phyloP scores from a whole-genome alignment of 2,888 invertebrate genomes.

The Zaprionus obscuricornis region DNA sequence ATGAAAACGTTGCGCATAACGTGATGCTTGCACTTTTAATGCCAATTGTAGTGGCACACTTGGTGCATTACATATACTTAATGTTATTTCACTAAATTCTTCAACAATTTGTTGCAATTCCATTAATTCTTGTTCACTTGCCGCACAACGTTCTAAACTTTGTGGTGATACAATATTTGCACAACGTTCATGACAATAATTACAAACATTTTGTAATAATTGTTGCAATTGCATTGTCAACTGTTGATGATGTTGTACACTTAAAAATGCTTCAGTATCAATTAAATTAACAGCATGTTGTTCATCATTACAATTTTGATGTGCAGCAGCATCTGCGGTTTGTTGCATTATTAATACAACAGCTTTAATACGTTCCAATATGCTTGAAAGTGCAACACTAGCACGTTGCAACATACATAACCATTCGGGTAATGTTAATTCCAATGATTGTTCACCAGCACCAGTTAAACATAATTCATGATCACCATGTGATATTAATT shows the following conservation, averaged over 20 bases:
- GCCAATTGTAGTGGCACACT: slow-evolving; percentile 91
- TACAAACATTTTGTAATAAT: slow-evolving; percentile 92
- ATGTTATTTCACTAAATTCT: slow-evolving; percentile 90
- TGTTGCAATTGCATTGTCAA: slow-evolving; percentile 90
- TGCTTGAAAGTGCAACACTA: slow-evolving; percentile 87
- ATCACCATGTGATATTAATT: slow-evolving; percentile 86
- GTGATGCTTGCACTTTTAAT: slow-evolving; percentile 93
- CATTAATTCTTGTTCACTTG: slow-evolving; percentile 90
- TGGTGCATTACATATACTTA: slow-evolving; percentile 88
- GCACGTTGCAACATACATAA: slow-evolving; percentile 87
- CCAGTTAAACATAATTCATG: slow-evolving; percentile 85
- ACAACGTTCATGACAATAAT: slow-evolving; percentile 96
- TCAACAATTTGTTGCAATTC: slow-evolving; percentile 91
- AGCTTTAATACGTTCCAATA: slow-evolving; percentile 90
- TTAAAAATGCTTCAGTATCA: slow-evolving; percentile 88
- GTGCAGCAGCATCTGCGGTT: slow-evolving; percentile 87
- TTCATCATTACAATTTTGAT: slow-evolving; percentile 18
- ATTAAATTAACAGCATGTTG: slow-evolving; percentile 84
- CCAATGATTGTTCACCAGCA: slow-evolving; percentile 84
- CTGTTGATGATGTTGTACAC: slow-evolving; percentile 87
- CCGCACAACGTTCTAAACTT: slow-evolving; percentile 88
- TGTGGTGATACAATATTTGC: slow-evolving; percentile 93
- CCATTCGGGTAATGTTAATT: slow-evolving; percentile 88
- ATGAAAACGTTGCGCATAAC: slow-evolving; percentile 96
- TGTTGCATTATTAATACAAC: slow-evolving; percentile 91